A percentile compares a stretch with the other conserved stretches of the same genome.
Evolutionary conservation across 2,797 vertebrate genomes (phyloP).

Genomic region (Hafferia zeledoni): DNA sequence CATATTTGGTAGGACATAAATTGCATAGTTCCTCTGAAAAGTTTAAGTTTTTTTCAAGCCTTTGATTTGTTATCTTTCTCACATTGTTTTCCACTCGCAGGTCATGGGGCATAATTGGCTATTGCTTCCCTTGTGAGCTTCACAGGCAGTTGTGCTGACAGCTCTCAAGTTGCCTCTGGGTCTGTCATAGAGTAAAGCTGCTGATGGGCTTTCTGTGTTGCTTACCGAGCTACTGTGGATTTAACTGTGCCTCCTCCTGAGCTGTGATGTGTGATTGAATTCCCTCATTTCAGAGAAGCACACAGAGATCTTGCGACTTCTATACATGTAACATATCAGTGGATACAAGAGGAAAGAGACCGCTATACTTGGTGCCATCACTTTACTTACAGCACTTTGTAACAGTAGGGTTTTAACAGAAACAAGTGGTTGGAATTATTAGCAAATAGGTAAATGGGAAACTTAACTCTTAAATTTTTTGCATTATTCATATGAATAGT

Average conservation of each 20-base stretch:
- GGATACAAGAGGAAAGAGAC: not conserved
- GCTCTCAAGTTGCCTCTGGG: conserved; percentile 56
- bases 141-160: conserved; percentile 24
- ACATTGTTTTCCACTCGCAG: not conserved
- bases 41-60: not conserved
- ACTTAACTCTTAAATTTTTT: not conserved
- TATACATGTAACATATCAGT: not conserved
- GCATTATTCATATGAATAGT: not conserved
- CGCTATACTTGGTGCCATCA: not conserved
- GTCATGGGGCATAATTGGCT: conserved; percentile 45
- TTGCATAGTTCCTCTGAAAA: not conserved
- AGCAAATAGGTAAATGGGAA: not conserved
- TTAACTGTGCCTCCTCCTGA: not conserved
- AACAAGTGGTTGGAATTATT: not conserved
- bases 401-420: not conserved
- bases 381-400: not conserved
- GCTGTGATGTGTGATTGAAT: conserved; percentile 14
- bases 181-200: conserved; percentile 50
- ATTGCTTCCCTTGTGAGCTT: conserved; percentile 48
- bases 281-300: conserved; percentile 9
- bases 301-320: not conserved
- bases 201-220: conserved; percentile 35
- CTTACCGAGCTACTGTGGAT: conserved; percentile 10
- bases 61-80: conserved; percentile 29
- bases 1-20: not conserved